These are phyloP conservation scores for Catharus minimus DNA, from an alignment of 2,113 vertebrate species.

Conservation along the genomic window DNA sequence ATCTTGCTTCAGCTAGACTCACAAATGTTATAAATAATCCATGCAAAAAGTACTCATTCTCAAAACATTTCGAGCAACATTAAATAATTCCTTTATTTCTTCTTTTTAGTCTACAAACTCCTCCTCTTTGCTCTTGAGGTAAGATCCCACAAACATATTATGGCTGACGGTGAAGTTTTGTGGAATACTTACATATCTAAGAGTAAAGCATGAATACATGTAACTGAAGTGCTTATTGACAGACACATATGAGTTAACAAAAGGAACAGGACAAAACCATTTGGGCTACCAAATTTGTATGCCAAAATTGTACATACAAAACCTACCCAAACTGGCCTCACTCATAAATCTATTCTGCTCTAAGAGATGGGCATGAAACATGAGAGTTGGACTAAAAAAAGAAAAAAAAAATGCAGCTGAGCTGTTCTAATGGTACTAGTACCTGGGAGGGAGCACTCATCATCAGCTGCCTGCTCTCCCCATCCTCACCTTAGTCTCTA, in stretches of 20 bases:
- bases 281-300: neutral
- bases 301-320: neutral
- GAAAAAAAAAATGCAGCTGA: neutral
- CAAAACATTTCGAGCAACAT: neutral
- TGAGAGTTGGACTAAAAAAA: neutral
- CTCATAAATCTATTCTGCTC: neutral
- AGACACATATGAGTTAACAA: neutral
- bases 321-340: neutral
- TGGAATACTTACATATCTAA: neutral
- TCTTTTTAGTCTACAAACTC: neutral
- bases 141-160: neutral
- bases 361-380: neutral
- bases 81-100: neutral
- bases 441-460: neutral
- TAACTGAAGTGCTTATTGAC: neutral
- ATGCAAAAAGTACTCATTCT: neutral
- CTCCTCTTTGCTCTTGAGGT: neutral
- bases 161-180: neutral
- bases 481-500: neutral
- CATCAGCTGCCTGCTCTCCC: neutral
- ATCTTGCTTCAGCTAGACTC: neutral
- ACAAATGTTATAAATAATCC: neutral
- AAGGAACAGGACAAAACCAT: neutral
- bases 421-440: neutral
- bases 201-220: rapidly evolving